Percentiles rank a stretch among this genome's conserved stretches.
These are phyloP conservation scores for Cerceris ruficornis DNA, from an alignment of 2,888 invertebrate species.

Conservation along the genomic window DNA sequence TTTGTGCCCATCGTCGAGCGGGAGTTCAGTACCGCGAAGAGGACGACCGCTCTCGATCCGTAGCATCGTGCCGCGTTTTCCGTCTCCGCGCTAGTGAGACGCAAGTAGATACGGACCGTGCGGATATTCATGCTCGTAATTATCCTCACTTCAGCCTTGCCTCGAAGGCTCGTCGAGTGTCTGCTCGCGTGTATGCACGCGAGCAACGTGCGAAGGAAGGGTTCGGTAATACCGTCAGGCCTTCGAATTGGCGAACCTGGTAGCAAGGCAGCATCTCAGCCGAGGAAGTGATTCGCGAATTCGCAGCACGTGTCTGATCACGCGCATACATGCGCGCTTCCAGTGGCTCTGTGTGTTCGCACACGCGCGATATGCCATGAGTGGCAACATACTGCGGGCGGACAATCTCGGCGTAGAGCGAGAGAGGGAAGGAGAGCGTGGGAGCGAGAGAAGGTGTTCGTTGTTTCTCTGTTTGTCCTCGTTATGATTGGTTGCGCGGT, in stretches of 20 bases:
- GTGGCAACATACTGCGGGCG: too few species aligned
- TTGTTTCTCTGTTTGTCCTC: too few species aligned
- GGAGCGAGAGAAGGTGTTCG: too few species aligned
- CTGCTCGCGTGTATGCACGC: constrained; percentile 4
- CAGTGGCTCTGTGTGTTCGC: too few species aligned
- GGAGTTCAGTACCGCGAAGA: constrained; percentile 7
- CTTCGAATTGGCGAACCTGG: constrained; percentile 78
- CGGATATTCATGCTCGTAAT: neutral
- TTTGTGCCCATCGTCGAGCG: neutral
- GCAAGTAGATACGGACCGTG: neutral
- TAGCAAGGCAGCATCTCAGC: constrained; percentile 67
- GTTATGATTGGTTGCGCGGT: too few species aligned
- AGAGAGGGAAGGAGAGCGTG: too few species aligned
- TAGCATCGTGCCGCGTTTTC: neutral
- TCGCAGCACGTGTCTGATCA: constrained; percentile 28
- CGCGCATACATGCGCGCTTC: neutral
- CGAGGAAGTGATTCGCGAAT: constrained; percentile 74
- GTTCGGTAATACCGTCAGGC: constrained; percentile 73
- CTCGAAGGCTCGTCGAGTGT: neutral
- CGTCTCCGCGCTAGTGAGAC: neutral
- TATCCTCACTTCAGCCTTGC: neutral
- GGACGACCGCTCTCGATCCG: neutral
- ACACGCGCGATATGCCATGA: too few species aligned
- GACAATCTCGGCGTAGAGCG: too few species aligned
- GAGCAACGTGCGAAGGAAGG: constrained; percentile 60